Evolutionary conservation across 2,113 vertebrate species (phyloP), one percentile per base, ranked within the genome.

Genomic region (Toxostoma redivivum): DNA sequence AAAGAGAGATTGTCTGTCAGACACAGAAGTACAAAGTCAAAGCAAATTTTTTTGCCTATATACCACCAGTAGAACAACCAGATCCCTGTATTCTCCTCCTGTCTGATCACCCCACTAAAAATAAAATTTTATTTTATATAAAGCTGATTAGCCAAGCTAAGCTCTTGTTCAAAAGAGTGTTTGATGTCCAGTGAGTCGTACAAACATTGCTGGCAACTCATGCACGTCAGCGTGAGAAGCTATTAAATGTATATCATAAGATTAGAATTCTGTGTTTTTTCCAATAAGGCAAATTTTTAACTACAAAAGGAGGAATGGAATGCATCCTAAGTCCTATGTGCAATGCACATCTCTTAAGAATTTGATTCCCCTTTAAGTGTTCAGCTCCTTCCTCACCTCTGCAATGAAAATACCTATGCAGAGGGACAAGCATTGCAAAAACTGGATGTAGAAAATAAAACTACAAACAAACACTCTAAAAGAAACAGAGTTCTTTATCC

Each of bases 131-230:
- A 51, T 65, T 76, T 70, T 33, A 20, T 44, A 33, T 38, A 44
- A 90, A 94, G 70, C 82, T 81, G 65, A 88, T 95, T 74, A 88
- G 51, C 38, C 57, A 79, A 92, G 54, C 65, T 57, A 78, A 90
- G 64, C 54, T 65, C 56, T 78, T 48, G 60, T 30, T 42, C 73
- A 28, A 56, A 71, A 17, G 44, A 74, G 33, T 6, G 47, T 77
- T 69, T 89, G 69, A 93, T 65, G 81, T 60, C 54, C 88, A 93
- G 1, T 3, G 73, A 84, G 78, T 78, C 1, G 2, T 50, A 56
- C 33, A 69, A 80, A 80, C 16, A 23, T 9, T 14, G 27, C 67
- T 45, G 58, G 38, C 67, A 77, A 38, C 51, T 9, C 4, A 7
- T 20, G 44, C 17, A 72, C 18, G 7, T 25, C 15, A 79, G 65